These are phyloP conservation scores for Pseudococcus jackbeardsleyi DNA, from an alignment of 2,888 invertebrate genomes.

Conservation along the genomic window DNA sequence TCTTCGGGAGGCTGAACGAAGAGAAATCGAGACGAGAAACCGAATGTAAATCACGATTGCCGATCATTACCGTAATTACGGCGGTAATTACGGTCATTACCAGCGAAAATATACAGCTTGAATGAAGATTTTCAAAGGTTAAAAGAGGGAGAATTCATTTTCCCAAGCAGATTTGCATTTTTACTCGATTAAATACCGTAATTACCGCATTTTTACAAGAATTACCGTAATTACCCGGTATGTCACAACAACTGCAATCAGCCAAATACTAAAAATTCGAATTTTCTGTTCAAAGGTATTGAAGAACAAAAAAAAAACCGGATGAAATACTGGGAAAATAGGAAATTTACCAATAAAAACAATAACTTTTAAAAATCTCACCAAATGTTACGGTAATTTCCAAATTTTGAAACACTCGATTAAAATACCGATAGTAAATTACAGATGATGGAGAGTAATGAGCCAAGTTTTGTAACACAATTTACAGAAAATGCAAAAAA, in stretches of 20 bases:
- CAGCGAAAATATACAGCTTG: background rate
- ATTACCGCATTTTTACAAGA: background rate
- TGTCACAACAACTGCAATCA: no score
- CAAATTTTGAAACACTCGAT: no score
- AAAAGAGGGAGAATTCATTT: background rate
- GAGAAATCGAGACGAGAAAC: no score
- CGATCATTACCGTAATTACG: background rate
- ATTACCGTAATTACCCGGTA: background rate
- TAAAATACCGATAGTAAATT: no score
- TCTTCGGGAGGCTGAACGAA: background rate
- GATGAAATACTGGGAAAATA: background rate
- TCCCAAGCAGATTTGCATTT: no score
- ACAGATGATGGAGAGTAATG: no score
- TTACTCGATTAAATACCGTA: background rate
- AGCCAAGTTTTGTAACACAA: background rate
- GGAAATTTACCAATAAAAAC: background rate
- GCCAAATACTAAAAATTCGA: no score
- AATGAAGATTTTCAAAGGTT: no score
- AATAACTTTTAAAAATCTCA: no score
- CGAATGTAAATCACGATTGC: background rate
- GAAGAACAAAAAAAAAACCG: background rate
- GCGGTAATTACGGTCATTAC: slow-evolving; percentile 23
- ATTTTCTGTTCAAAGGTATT: no score
- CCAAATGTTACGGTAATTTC: background rate
- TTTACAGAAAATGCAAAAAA: background rate